These are phyloP conservation scores for Drosophila albomicans DNA, from an alignment of 1,140 invertebrate genomes.

Conservation along the genomic window DNA sequence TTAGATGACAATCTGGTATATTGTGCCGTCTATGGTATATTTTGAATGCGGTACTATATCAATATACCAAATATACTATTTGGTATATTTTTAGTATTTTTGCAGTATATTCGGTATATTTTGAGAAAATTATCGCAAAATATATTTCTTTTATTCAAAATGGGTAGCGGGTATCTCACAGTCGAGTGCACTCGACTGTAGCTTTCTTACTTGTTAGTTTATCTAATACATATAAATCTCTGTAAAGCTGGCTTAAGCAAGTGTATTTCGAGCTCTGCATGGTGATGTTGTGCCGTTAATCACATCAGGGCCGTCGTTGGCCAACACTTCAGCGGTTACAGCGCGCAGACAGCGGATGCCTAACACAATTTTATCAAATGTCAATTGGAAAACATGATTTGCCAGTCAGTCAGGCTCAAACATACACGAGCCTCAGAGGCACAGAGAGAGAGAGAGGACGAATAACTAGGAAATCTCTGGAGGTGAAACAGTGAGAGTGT, in stretches of 20 bases:
- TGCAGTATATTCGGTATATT: no score
- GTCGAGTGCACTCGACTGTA: no score
- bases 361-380: slow-evolving; percentile 78
- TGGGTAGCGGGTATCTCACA: no score
- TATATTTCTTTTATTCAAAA: no score
- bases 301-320: slow-evolving; percentile 51
- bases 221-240: no score
- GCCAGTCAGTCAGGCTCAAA: slow-evolving; percentile 49
- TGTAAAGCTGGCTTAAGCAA: neutral
- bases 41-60: no score
- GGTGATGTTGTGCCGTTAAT: slow-evolving; percentile 55
- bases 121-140: no score
- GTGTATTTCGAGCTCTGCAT: neutral
- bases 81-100: no score
- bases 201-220: no score
- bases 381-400: slow-evolving; percentile 80
- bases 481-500: neutral
- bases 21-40: no score
- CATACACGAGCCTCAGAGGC: neutral
- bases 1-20: no score
- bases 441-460: neutral
- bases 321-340: slow-evolving; percentile 41
- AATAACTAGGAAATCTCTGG: neutral
- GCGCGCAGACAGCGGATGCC: slow-evolving; percentile 10
- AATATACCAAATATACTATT: no score